Base-by-base conservation (phyloP, 2,888 invertebrate genomes). In the Fragum fragum region DNA sequence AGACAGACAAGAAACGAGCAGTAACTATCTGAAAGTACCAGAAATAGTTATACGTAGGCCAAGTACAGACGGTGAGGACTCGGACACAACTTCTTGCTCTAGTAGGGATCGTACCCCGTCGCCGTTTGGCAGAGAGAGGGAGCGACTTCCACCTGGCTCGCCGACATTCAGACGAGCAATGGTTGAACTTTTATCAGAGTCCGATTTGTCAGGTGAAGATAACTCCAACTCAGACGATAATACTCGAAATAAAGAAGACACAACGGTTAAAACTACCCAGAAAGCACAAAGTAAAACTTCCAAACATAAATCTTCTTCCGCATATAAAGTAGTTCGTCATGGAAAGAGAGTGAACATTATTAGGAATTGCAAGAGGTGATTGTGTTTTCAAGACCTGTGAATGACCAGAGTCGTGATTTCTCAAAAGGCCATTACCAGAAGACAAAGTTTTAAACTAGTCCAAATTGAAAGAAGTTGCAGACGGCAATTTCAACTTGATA, bases 151-250 rank as follows among this genome's bases (percentile, higher is more conserved):
- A 14, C 66, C 66, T 23, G 66, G 66, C 36, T 66, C 66, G 1
- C 66, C 66, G n/a, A 66, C 42, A 11, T 66, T 66, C 66, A 39
- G 66, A 42, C 39, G 66, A 21, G 66, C 66, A 21, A 66, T 66
- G 66, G 66, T 36, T 18, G 66, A 66, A n/a, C n/a, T 66, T 21
- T 26, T 21, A 26, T 66, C 66, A 7, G 39, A 66, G 16, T 66
- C 66, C 2, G 66, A 66, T 23, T 42, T 66, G 7, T 66, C 66
- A 18, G 66, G 42, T 14, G 66, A 42, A 16, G 66, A 66, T 21
- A 32, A 32, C 28, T 29, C 29, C 18, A 66, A 66, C 36, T 66
- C 66, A 2, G 42, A 66, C 42, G 66, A 66, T 21, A 66, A 23
- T 42, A 21, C 5, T 42, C 21, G n/a, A 16, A 42, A 42, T 14